Percentiles rank a stretch among this genome's conserved stretches.
Evolutionary conservation across 2,113 vertebrate genomes (phyloP).

Genomic region (Calidris pygmaea): DNA sequence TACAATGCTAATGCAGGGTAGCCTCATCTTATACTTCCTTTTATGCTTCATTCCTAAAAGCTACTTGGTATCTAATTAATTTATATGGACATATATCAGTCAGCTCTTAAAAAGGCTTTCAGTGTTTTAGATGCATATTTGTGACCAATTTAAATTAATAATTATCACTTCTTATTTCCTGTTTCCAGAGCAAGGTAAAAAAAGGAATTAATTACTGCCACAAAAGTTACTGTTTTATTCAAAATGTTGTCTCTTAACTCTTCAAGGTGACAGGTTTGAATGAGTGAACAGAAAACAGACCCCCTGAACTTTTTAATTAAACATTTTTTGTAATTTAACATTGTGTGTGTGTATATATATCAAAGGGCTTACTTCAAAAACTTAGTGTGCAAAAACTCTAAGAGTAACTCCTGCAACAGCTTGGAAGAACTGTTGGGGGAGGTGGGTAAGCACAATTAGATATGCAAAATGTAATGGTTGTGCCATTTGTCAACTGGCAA

Average conservation of each 20-base stretch:
- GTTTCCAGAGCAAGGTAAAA: background rate
- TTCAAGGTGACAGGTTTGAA: conserved; percentile 24
- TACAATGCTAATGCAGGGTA: background rate
- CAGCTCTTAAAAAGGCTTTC: background rate
- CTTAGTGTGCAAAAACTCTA: background rate
- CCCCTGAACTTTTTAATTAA: conserved; percentile 3
- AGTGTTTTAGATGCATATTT: background rate
- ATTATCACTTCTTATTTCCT: background rate
- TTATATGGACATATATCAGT: background rate
- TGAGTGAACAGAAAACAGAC: background rate
- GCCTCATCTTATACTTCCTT: background rate
- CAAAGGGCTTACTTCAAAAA: background rate
- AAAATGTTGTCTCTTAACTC: background rate
- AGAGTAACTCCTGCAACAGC: background rate
- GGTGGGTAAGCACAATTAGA: background rate
- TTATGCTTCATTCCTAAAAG: background rate
- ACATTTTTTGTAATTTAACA: background rate
- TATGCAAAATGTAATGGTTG: background rate
- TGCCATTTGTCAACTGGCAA: background rate
- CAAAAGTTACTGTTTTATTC: conserved; percentile 14
- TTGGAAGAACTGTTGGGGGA: background rate
- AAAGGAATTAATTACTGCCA: background rate
- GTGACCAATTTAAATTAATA: conserved; percentile 13
- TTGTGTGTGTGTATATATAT: background rate
- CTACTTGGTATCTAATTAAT: background rate